Conservation (phyloP, 2,888 invertebrate species). For the Siphonodentalium dalli region DNA sequence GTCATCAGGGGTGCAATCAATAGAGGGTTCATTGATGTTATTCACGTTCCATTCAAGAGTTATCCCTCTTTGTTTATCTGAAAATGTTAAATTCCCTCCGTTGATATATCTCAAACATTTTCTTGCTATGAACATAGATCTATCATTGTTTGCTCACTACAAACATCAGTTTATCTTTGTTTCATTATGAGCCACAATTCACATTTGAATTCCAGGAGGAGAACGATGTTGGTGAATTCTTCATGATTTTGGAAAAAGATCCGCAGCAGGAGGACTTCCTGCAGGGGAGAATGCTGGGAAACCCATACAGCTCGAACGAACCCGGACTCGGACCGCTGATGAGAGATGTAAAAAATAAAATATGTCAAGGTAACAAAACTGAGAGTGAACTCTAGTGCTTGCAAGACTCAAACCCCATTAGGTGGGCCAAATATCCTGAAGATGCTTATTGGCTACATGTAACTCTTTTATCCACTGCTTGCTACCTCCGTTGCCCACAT, state of each 20-base stretch:
- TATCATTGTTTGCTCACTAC: too few species aligned
- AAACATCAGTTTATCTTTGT: not conserved
- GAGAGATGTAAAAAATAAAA: slow-evolving; percentile 99
- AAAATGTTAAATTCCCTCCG: too few species aligned
- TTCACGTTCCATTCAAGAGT: too few species aligned
- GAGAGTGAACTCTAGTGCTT: too few species aligned
- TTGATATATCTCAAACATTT: too few species aligned
- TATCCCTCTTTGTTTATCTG: too few species aligned
- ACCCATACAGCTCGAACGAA: slow-evolving; percentile 94
- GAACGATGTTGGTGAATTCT: slow-evolving; percentile 95
- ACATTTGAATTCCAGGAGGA: slow-evolving; percentile 82
- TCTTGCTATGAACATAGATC: too few species aligned
- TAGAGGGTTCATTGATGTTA: too few species aligned
- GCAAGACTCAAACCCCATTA: not conserved
- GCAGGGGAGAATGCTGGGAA: slow-evolving; percentile 96
- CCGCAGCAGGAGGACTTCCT: slow-evolving; percentile 99
- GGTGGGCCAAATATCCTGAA: not conserved
- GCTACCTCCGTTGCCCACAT: too few species aligned
- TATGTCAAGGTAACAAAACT: slow-evolving; percentile 67
- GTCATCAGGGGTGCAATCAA: too few species aligned
- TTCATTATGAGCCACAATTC: too few species aligned
- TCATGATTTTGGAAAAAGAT: slow-evolving; percentile 95
- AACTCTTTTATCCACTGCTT: too few species aligned
- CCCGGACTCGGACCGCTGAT: slow-evolving; percentile 94
- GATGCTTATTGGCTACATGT: not conserved